Conservation (phyloP, 1,140 invertebrate species). For the Zaprionus inermis region DNA sequence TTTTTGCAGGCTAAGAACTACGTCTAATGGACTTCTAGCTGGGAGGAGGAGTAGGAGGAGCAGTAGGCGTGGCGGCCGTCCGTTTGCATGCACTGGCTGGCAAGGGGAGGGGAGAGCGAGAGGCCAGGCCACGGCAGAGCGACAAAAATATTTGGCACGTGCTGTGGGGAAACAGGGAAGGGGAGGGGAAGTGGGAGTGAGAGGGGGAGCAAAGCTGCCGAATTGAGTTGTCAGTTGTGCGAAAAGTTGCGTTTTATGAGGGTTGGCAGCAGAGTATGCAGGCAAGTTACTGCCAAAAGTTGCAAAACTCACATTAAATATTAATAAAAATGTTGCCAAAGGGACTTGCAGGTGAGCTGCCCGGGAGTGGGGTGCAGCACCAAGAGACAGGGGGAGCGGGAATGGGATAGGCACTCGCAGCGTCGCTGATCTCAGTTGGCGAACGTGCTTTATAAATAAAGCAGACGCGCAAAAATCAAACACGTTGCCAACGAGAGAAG, state of each 20-base stretch:
- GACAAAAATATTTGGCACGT: conserved; percentile 76
- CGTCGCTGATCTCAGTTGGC: conserved; percentile 10
- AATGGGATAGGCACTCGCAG: conserved; percentile 13
- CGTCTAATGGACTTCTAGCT: conserved; percentile 65
- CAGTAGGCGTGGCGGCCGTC: conserved; percentile 17
- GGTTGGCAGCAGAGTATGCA: conserved; percentile 47
- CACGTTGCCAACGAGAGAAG: neutral
- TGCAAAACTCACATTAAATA: conserved; percentile 79
- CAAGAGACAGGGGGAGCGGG: conserved; percentile 25
- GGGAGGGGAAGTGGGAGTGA: conserved; percentile 2
- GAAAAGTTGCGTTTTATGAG: conserved; percentile 79
- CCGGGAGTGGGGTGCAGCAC: neutral
- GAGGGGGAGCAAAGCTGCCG: conserved; percentile 52
- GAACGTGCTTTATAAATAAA: conserved; percentile 69
- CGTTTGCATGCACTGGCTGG: conserved; percentile 57
- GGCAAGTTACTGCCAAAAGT: conserved; percentile 51
- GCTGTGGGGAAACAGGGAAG: conserved; percentile 31
- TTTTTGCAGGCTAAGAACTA: conserved; percentile 59
- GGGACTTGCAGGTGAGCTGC: conserved; percentile 67
- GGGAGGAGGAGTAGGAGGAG: neutral
- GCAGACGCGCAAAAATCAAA: conserved; percentile 7
- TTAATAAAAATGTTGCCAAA: conserved; percentile 79
- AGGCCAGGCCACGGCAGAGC: conserved; percentile 10
- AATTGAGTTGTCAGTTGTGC: conserved; percentile 82
- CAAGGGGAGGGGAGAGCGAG: neutral